phyloP scores from a whole-genome alignment of 2,888 invertebrate species.

The Drosophila greeni region DNA sequence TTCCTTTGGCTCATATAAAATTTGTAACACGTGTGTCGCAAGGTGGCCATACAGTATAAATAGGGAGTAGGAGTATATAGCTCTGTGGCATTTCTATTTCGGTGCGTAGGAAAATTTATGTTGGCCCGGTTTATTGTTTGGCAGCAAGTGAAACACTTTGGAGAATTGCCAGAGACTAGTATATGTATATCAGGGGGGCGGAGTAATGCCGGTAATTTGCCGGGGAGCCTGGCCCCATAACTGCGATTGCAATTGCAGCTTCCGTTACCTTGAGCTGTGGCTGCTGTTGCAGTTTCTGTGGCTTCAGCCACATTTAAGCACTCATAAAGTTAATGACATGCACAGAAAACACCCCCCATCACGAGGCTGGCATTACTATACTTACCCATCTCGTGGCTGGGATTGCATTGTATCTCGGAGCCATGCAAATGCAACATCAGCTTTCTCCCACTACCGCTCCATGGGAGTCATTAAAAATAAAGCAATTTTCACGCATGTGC shows the following conservation, averaged over 20 bases:
- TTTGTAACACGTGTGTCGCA: constrained; percentile 72
- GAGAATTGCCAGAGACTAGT: constrained; percentile 59
- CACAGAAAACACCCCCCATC: constrained; percentile 51
- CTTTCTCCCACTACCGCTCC: constrained; percentile 4
- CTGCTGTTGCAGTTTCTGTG: constrained; percentile 24
- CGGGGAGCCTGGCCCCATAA: constrained; percentile 30
- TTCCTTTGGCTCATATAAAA: constrained; percentile 66
- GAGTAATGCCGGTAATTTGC: constrained; percentile 51
- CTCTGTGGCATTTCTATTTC: constrained; percentile 27
- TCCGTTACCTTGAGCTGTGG: constrained; percentile 70
- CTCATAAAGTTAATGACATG: constrained; percentile 76
- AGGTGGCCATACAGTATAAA: constrained; percentile 17
- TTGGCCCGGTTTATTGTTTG: constrained; percentile 67
- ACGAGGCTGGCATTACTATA: constrained; percentile 15
- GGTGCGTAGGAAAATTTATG: constrained; percentile 64
- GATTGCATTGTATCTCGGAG: constrained; percentile 57
- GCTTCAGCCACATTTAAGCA: constrained; percentile 56
- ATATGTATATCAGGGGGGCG: constrained; percentile 10
- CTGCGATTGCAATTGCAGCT: constrained; percentile 60
- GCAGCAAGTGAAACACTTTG: constrained; percentile 73
- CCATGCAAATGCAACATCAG: constrained; percentile 58
- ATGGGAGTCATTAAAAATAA: constrained; percentile 70
- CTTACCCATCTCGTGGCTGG: constrained; percentile 40
- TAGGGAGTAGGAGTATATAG: constrained; percentile 4
- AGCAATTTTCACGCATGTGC: constrained; percentile 74